These are phyloP conservation scores for Brachymystax lenok DNA, from an alignment of 2,797 vertebrate genomes.

Conservation along the genomic window DNA sequence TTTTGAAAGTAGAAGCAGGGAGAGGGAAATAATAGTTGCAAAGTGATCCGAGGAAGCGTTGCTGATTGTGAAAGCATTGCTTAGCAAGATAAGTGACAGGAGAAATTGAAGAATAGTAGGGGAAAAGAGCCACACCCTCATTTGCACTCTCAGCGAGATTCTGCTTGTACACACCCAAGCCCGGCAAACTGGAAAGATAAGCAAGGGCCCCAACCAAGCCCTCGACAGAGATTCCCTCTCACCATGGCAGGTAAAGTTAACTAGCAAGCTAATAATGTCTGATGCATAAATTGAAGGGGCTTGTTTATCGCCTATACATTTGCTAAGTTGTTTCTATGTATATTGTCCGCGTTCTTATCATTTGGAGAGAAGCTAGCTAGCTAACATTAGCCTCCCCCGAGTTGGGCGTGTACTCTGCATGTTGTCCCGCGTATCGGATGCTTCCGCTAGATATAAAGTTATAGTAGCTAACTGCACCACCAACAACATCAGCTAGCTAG, in stretches of 20 bases:
- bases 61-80: no score
- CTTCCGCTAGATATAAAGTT: no score
- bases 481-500: not conserved
- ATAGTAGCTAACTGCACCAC: conserved; percentile 13
- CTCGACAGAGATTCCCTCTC: conserved; percentile 40
- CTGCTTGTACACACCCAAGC: not conserved
- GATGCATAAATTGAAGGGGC: no score
- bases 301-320: not conserved
- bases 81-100: no score
- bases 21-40: no score
- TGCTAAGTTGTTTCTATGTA: conserved; percentile 6
- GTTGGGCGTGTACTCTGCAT: no score
- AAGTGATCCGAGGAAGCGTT: no score
- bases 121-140: no score
- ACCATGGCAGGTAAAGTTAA: conserved; percentile 73
- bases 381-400: no score
- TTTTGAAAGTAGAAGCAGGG: no score
- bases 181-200: not conserved
- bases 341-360: conserved; percentile 18
- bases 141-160: not conserved
- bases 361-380: conserved; percentile 13
- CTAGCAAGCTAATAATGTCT: not conserved
- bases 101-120: no score
- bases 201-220: conserved; percentile 31
- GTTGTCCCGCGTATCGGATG: no score